These are phyloP conservation scores for Mus pahari DNA, from an alignment of 2,113 vertebrate genomes.

Conservation along the genomic window DNA sequence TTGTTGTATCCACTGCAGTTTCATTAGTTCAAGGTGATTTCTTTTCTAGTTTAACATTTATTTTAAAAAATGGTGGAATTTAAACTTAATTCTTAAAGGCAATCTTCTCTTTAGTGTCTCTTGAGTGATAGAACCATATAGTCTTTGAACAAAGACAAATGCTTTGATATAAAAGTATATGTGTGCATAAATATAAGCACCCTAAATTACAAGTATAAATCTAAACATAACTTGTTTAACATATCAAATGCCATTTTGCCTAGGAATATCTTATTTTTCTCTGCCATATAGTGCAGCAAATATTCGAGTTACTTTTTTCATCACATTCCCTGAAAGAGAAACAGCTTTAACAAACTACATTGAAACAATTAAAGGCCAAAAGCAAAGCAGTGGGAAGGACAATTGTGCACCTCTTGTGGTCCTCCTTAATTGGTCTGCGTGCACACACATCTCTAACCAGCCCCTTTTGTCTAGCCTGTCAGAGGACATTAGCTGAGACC, in stretches of 20 bases:
- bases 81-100: background rate
- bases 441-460: background rate
- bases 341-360: background rate
- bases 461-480: conserved; percentile 52
- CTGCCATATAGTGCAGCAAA: background rate
- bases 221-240: background rate
- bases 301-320: background rate
- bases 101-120: background rate
- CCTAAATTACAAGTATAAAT: background rate
- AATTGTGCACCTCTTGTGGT: background rate
- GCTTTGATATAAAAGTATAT: background rate
- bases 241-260: background rate
- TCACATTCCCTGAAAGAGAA: background rate
- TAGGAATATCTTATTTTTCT: background rate
- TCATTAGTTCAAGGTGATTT: background rate
- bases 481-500: conserved; percentile 15
- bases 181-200: background rate
- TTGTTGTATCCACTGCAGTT: background rate
- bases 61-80: background rate
- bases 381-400: background rate
- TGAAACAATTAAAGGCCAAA: background rate
- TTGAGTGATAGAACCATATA: background rate
- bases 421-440: background rate
- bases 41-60: background rate
- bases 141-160: background rate